Percentiles rank a stretch among this genome's conserved stretches.
phyloP scores from a whole-genome alignment of 2,888 invertebrate species.

The Parelbella ahira region DNA sequence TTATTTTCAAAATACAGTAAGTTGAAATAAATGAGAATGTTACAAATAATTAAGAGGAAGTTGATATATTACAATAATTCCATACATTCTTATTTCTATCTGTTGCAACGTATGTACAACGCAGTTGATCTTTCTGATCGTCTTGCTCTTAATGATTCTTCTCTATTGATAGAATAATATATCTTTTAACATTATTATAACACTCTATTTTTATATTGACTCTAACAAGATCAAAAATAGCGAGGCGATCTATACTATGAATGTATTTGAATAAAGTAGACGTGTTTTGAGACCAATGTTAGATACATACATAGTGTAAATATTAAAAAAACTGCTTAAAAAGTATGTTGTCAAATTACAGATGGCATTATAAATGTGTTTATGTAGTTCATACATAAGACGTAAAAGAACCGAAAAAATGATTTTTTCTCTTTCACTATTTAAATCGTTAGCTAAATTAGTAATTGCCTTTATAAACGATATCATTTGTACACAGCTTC shows the following conservation, averaged over 20 bases:
- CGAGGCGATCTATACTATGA: constrained; percentile 32
- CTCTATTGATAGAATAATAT: constrained; percentile 9
- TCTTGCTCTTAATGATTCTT: constrained; percentile 41
- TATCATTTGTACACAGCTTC: no score
- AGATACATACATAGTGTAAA: constrained; percentile 31
- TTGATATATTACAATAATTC: no score
- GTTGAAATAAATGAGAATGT: no score
- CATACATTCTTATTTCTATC: constrained; percentile 30
- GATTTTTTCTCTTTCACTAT: no score
- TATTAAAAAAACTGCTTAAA: constrained; percentile 25
- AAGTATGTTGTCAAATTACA: constrained; percentile 1
- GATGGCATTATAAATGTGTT: constrained; percentile 3
- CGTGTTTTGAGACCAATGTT: constrained; percentile 37
- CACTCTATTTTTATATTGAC: background rate
- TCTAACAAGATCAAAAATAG: constrained; percentile 25
- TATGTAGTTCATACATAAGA: no score
- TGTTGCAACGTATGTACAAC: constrained; percentile 29
- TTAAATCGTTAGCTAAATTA: no score
- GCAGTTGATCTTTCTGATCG: constrained; percentile 35
- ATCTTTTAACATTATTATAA: background rate
- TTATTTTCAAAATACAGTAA: no score
- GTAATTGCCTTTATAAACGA: no score
- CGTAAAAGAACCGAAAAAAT: no score
- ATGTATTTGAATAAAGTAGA: constrained; percentile 30
- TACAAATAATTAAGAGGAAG: background rate